Conservation (phyloP, 2,797 vertebrate genomes). For the Orientallactaga sibirica region DNA sequence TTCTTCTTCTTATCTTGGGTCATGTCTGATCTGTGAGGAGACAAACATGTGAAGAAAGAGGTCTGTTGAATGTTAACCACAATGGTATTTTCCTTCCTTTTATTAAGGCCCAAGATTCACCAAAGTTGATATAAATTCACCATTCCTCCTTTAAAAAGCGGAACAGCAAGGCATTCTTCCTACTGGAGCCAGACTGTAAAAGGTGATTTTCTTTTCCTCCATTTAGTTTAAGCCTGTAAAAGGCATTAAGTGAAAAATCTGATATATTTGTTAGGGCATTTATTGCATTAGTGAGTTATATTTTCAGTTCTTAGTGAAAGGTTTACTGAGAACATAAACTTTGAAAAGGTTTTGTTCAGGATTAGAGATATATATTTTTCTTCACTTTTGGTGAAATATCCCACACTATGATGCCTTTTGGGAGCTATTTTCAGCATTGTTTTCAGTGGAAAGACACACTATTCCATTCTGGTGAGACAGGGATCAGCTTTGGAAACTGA, state of each 20-base stretch:
- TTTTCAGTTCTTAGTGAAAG: constrained; percentile 89
- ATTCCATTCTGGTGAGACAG: constrained; percentile 56
- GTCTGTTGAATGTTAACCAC: constrained; percentile 90
- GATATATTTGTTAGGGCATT: constrained; percentile 90
- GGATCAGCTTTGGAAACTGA: constrained; percentile 52
- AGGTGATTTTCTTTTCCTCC: constrained; percentile 89
- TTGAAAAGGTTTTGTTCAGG: constrained; percentile 86
- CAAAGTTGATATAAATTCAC: constrained; percentile 90
- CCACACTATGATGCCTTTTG: constrained; percentile 81
- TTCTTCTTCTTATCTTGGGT: constrained; percentile 76
- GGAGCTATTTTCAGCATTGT: constrained; percentile 85
- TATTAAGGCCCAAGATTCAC: constrained; percentile 88
- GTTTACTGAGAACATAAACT: constrained; percentile 88
- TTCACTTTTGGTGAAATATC: constrained; percentile 83
- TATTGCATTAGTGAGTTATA: constrained; percentile 89
- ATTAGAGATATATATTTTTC: constrained; percentile 85
- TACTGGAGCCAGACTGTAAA: constrained; percentile 88
- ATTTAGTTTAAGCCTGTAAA: constrained; percentile 90
- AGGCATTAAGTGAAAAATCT: constrained; percentile 92
- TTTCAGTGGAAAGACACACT: constrained; percentile 74
- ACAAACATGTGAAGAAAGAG: constrained; percentile 90
- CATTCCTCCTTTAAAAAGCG: constrained; percentile 88
- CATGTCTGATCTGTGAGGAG: constrained; percentile 86
- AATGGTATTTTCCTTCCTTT: constrained; percentile 86
- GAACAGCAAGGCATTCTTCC: constrained; percentile 88